Conservation (phyloP, 1,140 invertebrate species). For the Pseudomyrmex pallidus region DNA sequence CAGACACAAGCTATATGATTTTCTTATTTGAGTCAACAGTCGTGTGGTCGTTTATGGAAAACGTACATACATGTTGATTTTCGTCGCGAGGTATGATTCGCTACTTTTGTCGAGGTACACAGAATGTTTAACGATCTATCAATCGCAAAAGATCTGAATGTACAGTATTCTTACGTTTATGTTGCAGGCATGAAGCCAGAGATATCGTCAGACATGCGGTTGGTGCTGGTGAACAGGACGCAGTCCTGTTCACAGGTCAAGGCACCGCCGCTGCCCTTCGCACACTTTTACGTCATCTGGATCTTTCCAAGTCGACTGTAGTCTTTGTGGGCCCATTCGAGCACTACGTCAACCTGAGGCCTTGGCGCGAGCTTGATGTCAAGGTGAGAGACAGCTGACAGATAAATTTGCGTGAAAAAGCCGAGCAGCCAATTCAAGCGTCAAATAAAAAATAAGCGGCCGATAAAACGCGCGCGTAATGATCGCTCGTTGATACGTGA, state of each 20-base stretch:
- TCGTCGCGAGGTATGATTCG: too few relatives aligned
- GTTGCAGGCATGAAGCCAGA: conserved; percentile 91
- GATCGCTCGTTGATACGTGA: conserved; percentile 14
- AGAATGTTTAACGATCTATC: background rate
- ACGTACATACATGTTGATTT: background rate
- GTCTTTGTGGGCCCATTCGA: conserved; percentile 95
- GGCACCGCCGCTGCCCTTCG: conserved; percentile 90
- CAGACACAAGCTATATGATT: background rate
- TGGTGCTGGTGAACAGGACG: conserved; percentile 93
- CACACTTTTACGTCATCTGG: conserved; percentile 87
- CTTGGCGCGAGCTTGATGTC: conserved; percentile 93
- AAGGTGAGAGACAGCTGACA: conserved; percentile 86
- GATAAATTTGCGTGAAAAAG: conserved; percentile 31
- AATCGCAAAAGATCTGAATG: background rate
- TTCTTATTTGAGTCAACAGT: conserved; percentile 12
- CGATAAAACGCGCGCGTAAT: background rate
- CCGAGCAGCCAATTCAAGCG: conserved; percentile 17
- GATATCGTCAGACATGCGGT: conserved; percentile 93
- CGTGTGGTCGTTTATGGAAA: background rate
- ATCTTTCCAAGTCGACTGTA: conserved; percentile 87
- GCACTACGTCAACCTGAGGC: conserved; percentile 93
- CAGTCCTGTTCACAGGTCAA: conserved; percentile 92
- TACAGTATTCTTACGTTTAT: conserved; percentile 29
- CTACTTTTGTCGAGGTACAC: too few relatives aligned
- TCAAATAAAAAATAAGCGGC: background rate